Percentiles rank a stretch among this genome's conserved stretches.
phyloP scores from a whole-genome alignment of 2,888 invertebrate species.

The Clanis bilineata region DNA sequence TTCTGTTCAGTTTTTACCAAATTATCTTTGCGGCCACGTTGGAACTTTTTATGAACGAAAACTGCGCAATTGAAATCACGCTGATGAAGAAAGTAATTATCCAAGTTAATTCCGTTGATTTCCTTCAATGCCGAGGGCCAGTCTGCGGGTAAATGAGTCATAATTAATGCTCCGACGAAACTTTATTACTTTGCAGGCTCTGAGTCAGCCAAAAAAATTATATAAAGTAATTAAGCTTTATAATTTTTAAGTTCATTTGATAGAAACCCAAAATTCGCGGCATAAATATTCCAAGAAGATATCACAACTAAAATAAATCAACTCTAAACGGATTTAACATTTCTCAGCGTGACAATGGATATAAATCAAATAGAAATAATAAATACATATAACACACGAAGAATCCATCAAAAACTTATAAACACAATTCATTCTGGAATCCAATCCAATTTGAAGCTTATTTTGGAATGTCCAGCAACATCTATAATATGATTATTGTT shows the following conservation, averaged over 20 bases:
- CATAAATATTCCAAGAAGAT: too few relatives aligned
- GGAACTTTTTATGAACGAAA: conserved; percentile 63
- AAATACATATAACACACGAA: too few relatives aligned
- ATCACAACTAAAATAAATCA: too few relatives aligned
- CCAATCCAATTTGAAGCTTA: too few relatives aligned
- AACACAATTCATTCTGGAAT: too few relatives aligned
- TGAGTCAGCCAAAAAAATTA: background rate
- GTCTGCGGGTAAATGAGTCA: conserved; percentile 36
- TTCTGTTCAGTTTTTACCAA: conserved; percentile 29
- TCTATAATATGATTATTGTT: too few relatives aligned
- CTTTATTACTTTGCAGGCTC: background rate
- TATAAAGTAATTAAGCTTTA: background rate
- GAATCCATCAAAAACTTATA: too few relatives aligned
- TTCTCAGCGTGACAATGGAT: too few relatives aligned
- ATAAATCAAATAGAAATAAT: too few relatives aligned
- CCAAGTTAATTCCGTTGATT: conserved; percentile 55
- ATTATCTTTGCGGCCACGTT: conserved; percentile 28
- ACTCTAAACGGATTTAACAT: too few relatives aligned
- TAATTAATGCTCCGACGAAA: conserved; percentile 6
- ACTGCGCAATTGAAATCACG: conserved; percentile 58
- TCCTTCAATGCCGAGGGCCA: conserved; percentile 35
- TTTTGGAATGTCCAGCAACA: background rate
- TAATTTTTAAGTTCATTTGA: background rate
- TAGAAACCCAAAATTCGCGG: too few relatives aligned
- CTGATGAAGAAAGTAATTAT: conserved; percentile 56